phyloP scores from a whole-genome alignment of 2,888 invertebrate genomes.

The Lithosia quadra region DNA sequence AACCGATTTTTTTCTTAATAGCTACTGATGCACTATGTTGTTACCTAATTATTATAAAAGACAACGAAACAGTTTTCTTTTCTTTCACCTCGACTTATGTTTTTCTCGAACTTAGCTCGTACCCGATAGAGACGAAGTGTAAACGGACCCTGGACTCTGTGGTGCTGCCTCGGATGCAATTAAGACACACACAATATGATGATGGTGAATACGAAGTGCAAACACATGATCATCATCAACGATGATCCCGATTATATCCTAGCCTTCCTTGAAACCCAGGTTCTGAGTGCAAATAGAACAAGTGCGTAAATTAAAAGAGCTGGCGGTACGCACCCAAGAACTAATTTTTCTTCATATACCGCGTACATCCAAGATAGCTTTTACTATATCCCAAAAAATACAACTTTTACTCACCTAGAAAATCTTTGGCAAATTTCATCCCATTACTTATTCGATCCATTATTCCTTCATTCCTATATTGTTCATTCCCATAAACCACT shows the following conservation, averaged over 20 bases:
- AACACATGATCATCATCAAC: not conserved
- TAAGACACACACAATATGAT: no score
- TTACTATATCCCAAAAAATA: not conserved
- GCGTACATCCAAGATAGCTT: not conserved
- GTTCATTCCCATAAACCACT: constrained; percentile 58
- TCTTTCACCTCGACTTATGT: no score
- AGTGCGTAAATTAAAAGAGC: not conserved
- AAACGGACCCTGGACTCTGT: no score
- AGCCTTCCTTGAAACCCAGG: not conserved
- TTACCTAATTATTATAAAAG: no score
- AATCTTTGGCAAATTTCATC: constrained; percentile 79
- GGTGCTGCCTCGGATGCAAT: no score
- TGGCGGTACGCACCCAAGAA: not conserved
- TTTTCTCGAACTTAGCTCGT: not conserved
- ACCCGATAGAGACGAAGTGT: no score
- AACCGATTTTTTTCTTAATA: not conserved
- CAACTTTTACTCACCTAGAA: constrained; percentile 71
- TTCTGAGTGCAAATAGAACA: not conserved
- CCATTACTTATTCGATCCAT: constrained; percentile 75
- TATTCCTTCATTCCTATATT: constrained; percentile 67
- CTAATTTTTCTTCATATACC: not conserved
- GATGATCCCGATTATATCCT: not conserved
- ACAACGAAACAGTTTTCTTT: no score
- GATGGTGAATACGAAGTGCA: not conserved
- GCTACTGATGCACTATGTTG: not conserved